Evolutionary conservation across 1,140 invertebrate species (phyloP), one percentile per base, ranked within the genome.

Genomic region (Orchesella cincta): DNA sequence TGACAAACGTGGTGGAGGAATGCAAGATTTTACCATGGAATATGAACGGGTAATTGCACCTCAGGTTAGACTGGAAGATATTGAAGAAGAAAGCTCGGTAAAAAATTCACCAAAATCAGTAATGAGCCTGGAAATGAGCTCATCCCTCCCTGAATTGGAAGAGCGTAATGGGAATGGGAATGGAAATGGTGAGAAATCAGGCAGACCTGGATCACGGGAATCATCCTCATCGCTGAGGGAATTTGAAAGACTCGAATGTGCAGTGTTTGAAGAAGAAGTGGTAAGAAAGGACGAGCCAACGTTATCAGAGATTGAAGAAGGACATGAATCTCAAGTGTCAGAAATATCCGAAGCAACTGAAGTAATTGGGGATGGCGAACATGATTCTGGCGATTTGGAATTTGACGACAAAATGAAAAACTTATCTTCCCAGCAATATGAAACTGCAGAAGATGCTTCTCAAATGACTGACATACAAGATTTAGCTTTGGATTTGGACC

Each of bases 181-280:
- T 39, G 72, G 74, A 26, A 79, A 72, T 46, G 75, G 79, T 1
- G 74, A 74, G 14, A 76, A 62, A 62, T 12, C 52, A 20, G 71
- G 71, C 0, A 26, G 81, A 64, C 77, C 76, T 23, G 78, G 76
- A 0, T 80, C 78, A 12, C 67, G 78, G 12, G 78, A 81, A 35
- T 77, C 74, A n/a, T 81, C 78, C n/a, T 79, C 76, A 3, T 81
- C 78, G 1, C 36, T 81, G 8, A 79, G 78, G 31, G 96, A 98
- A 85, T 98, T 98, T 85, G 96, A 98, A 89, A 91, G 92, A 0
- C 85, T 98, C 0, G 96, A 98, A 85, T 91, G 90, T 77, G 94
- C 95, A 94, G 95, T 83, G 89, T 92, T 46, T 92, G 92, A 91
- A 0, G 91, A 94, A 62, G 94, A 96, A 86, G 89, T 91, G 79